phyloP scores from a whole-genome alignment of 2,113 vertebrate species.

The Larimichthys polyactis region DNA sequence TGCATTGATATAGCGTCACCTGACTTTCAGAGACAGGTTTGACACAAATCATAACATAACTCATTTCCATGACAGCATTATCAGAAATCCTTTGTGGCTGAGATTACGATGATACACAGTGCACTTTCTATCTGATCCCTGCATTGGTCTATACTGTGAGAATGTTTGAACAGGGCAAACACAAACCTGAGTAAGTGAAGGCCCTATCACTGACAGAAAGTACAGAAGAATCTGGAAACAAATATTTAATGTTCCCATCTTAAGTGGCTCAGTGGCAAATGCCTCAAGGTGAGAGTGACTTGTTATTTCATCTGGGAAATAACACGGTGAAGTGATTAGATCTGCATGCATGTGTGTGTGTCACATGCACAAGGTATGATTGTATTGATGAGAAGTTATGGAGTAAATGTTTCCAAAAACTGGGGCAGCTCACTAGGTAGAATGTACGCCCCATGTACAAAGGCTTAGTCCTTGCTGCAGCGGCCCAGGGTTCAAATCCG shows the following conservation, averaged over 20 bases:
- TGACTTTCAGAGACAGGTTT: background rate
- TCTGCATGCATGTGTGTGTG: conserved; percentile 6
- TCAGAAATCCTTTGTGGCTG: conserved; percentile 46
- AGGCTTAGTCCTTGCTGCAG: too few relatives aligned
- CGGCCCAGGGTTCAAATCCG: too few relatives aligned
- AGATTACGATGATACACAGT: conserved; percentile 31
- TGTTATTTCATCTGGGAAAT: conserved; percentile 34
- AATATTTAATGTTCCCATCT: conserved; percentile 74
- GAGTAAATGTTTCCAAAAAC: conserved; percentile 25
- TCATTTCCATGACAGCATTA: conserved; percentile 46
- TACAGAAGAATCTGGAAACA: conserved; percentile 54
- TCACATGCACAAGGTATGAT: conserved; percentile 21
- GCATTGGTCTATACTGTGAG: conserved; percentile 26
- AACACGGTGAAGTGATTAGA: conserved; percentile 37
- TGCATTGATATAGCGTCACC: too few relatives aligned
- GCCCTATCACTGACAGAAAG: conserved; percentile 50
- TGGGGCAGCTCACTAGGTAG: background rate
- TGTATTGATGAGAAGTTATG: conserved; percentile 32
- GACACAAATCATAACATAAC: conserved; percentile 20
- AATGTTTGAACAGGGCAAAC: conserved; percentile 61
- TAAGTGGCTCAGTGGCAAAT: conserved; percentile 49
- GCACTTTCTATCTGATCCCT: conserved; percentile 12
- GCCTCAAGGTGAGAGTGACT: conserved; percentile 45
- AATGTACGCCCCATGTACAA: too few relatives aligned
- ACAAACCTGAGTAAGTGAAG: conserved; percentile 18